phyloP scores from a whole-genome alignment of 2,113 vertebrate species.

The Hippocampus mohnikei region DNA sequence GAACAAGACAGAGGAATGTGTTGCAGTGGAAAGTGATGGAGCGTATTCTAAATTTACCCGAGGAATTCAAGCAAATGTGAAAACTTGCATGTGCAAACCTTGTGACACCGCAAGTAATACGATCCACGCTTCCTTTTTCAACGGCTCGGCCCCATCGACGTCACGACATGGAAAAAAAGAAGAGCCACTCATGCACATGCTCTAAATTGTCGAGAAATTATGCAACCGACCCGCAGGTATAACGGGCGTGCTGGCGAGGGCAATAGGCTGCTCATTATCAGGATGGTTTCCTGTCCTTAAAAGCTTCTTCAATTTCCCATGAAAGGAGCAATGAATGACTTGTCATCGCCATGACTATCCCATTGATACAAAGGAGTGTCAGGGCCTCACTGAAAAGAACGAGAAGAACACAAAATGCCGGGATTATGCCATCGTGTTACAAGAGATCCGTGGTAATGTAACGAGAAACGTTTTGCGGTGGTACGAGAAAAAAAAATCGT shows the following conservation, averaged over 20 bases:
- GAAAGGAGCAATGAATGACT: neutral
- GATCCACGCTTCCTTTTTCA: conserved; percentile 10
- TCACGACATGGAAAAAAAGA: conserved; percentile 24
- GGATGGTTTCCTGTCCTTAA: conserved; percentile 16
- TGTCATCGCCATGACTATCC: neutral
- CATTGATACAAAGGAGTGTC: neutral
- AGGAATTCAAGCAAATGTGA: neutral
- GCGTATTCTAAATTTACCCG: neutral
- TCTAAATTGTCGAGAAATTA: conserved; percentile 40
- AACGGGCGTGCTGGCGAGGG: conserved; percentile 8
- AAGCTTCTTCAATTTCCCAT: neutral
- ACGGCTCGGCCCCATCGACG: conserved; percentile 18
- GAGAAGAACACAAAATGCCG: too few species aligned
- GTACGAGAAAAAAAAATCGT: too few species aligned
- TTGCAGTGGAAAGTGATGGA: neutral
- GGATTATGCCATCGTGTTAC: too few species aligned
- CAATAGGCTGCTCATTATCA: conserved; percentile 29
- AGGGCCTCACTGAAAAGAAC: neutral
- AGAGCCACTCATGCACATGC: conserved; percentile 17
- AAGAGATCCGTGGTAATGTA: too few species aligned
- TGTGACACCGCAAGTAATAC: neutral
- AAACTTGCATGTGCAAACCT: conserved; percentile 1
- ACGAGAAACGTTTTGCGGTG: too few species aligned
- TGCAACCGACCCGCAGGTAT: conserved; percentile 47
- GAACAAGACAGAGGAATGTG: conserved; percentile 1